Evolutionary conservation across 2,888 invertebrate species (phyloP).

Genomic region (Pachliopta kotzebuea): DNA sequence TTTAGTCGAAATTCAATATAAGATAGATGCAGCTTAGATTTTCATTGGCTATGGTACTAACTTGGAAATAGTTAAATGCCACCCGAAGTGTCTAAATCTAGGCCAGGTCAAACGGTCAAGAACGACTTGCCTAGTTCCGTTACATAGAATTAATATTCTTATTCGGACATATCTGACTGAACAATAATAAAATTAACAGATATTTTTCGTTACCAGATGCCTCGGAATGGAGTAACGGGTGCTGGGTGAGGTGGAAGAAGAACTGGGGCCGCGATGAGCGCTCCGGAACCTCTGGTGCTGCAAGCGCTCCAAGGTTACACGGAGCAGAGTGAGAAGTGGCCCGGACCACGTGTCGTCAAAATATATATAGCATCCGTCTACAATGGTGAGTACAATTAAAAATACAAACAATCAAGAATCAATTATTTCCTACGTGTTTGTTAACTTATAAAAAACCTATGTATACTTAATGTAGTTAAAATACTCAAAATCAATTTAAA

Average conservation of each 20-base stretch:
- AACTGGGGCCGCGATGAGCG: slow-evolving; percentile 63
- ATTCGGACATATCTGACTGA: not conserved
- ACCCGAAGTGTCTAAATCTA: slow-evolving; percentile 29
- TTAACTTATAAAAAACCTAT: too few species aligned
- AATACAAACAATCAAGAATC: not conserved
- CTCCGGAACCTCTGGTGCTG: slow-evolving; percentile 76
- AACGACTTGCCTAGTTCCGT: not conserved
- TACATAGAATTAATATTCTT: not conserved
- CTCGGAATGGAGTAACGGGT: slow-evolving; percentile 47
- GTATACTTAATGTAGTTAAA: too few species aligned
- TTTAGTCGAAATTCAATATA: too few species aligned
- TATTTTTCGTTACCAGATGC: slow-evolving; percentile 42
- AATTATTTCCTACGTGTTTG: not conserved
- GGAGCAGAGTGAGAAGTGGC: slow-evolving; percentile 71
- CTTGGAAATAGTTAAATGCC: not conserved
- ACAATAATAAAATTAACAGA: slow-evolving; percentile 33
- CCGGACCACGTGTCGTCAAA: slow-evolving; percentile 81
- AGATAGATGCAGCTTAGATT: too few species aligned
- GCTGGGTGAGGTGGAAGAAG: slow-evolving; percentile 62
- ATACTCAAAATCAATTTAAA: too few species aligned
- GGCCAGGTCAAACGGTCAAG: slow-evolving; percentile 5
- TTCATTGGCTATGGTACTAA: not conserved
- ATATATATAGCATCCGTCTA: slow-evolving; percentile 80
- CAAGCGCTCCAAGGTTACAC: slow-evolving; percentile 73
- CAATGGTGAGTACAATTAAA: slow-evolving; percentile 67